Conservation (phyloP, 2,888 invertebrate species). For the Abscondita cerata region DNA sequence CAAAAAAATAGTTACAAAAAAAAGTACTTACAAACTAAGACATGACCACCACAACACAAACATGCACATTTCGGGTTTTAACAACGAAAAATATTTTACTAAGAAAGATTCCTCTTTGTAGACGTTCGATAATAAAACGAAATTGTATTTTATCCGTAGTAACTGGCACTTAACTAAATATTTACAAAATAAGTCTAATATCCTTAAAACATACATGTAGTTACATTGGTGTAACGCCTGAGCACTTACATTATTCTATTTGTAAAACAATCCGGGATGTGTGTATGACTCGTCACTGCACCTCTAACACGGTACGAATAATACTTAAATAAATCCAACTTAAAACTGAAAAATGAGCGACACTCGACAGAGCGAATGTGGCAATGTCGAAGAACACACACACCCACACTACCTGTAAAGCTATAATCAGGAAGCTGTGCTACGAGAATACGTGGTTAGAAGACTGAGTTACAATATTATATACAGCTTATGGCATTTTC, state of each 20-base stretch:
- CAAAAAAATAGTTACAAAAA: conserved; percentile 18
- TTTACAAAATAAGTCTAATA: conserved; percentile 58
- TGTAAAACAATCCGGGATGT: conserved; percentile 29
- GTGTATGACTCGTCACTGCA: conserved; percentile 19
- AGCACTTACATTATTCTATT: conserved; percentile 42
- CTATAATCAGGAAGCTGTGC: conserved; percentile 47
- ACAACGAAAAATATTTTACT: conserved; percentile 44
- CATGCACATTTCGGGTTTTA: conserved; percentile 41
- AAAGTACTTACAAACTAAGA: conserved; percentile 44
- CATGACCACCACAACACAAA: conserved; percentile 52
- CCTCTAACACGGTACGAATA: conserved; percentile 10
- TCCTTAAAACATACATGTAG: conserved; percentile 48
- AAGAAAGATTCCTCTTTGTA: conserved; percentile 36
- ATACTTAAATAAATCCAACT: conserved; percentile 21
- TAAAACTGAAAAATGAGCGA: conserved; percentile 12
- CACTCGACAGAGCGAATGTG: conserved; percentile 16
- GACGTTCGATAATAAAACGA: conserved; percentile 23
- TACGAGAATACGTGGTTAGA: conserved; percentile 46
- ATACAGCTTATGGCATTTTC: conserved; percentile 44
- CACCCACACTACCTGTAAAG: conserved; percentile 42
- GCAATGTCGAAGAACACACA: conserved; percentile 20
- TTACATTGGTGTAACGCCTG: conserved; percentile 43
- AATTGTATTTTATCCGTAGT: conserved; percentile 43
- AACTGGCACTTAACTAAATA: conserved; percentile 57
- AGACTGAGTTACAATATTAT: conserved; percentile 52